Conservation (phyloP, 2,888 invertebrate species). For the Muschampia plurimacula region DNA sequence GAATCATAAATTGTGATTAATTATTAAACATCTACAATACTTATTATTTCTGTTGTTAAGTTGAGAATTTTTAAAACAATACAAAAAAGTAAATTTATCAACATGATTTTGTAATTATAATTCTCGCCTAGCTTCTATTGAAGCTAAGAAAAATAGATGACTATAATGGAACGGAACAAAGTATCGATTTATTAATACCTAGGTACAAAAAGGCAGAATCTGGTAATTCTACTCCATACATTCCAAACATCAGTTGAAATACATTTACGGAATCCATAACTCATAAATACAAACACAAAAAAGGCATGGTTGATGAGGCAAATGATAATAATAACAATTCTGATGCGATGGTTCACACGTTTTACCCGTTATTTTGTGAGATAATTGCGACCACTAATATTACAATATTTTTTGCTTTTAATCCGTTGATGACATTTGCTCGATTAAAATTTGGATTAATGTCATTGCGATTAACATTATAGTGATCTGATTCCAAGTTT, state of each 20-base stretch:
- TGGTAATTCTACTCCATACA: constrained; percentile 39
- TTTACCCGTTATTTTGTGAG: constrained; percentile 42
- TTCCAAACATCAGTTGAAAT: constrained; percentile 38
- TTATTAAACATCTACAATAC: constrained; percentile 9
- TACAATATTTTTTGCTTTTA: constrained; percentile 50
- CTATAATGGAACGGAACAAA: constrained; percentile 24
- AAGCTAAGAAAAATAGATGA: constrained; percentile 28
- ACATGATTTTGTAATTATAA: constrained; percentile 32
- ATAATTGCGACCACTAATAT: constrained; percentile 44
- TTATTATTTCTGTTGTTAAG: neutral
- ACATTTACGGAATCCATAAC: constrained; percentile 41
- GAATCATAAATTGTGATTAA: constrained; percentile 33
- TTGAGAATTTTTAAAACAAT: constrained; percentile 13
- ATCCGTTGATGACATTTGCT: constrained; percentile 73
- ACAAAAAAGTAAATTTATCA: constrained; percentile 20
- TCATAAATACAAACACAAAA: constrained; percentile 41
- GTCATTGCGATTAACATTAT: constrained; percentile 45
- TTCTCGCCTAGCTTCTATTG: constrained; percentile 11
- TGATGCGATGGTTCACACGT: constrained; percentile 43
- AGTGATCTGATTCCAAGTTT: constrained; percentile 38
- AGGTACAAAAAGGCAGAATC: constrained; percentile 35
- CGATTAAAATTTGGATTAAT: constrained; percentile 64
- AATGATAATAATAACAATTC: constrained; percentile 40
- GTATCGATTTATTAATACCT: constrained; percentile 36
- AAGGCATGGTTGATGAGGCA: constrained; percentile 40